Conservation (phyloP, 2,888 invertebrate species). For the Serrognathus titanus region DNA sequence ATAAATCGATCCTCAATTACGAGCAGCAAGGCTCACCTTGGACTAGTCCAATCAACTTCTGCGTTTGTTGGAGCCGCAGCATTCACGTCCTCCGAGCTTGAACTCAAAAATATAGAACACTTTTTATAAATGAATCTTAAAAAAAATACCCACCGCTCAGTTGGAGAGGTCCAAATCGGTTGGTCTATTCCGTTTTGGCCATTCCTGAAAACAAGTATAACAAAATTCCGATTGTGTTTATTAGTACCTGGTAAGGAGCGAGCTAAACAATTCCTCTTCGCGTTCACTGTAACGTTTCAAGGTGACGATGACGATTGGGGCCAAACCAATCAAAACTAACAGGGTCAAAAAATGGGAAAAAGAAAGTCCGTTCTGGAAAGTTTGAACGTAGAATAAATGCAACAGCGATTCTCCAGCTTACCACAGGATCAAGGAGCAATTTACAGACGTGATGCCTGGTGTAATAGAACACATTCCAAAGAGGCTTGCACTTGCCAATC, state of each 20-base stretch:
- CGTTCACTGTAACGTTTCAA: slow-evolving; percentile 6
- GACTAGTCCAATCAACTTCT: background rate
- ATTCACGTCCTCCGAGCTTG: background rate
- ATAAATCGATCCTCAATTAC: background rate
- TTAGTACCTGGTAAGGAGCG: no score
- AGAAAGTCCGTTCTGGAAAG: slow-evolving; percentile 9
- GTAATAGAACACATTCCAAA: slow-evolving; percentile 13
- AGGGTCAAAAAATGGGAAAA: slow-evolving; percentile 5
- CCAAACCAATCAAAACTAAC: slow-evolving; percentile 5
- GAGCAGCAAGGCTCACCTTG: background rate
- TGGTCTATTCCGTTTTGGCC: background rate
- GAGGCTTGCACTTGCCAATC: slow-evolving; percentile 9
- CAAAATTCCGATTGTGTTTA: no score
- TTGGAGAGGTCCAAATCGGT: background rate
- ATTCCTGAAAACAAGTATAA: background rate
- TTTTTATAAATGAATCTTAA: background rate
- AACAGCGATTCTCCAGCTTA: background rate
- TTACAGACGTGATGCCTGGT: slow-evolving; percentile 9
- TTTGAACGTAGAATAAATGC: background rate
- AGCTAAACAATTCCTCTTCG: background rate
- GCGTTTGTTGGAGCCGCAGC: background rate
- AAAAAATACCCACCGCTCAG: background rate
- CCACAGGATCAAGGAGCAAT: slow-evolving; percentile 10
- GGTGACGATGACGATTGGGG: slow-evolving; percentile 7
- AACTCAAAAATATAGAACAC: background rate